Base-by-base conservation (phyloP, 1,140 invertebrate genomes). In the Sinella curviseta region DNA sequence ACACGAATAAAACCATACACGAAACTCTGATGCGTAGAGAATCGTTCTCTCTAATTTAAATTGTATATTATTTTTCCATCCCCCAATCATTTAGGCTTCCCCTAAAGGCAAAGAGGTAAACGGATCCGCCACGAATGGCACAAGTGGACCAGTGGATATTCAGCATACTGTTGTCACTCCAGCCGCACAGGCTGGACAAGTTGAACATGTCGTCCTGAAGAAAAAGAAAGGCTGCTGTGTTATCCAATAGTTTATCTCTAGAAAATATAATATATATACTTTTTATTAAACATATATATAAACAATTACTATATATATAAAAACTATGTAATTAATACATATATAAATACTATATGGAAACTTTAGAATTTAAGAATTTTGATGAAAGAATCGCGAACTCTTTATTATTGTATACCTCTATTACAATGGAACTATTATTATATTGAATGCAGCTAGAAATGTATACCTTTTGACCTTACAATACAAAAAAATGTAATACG, bases 191-290 rank as follows among this genome's bases (percentile, higher is more conserved):
- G 92, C 92, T 74, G 91, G 90, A 83, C 93, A 94, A 86, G 92
- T 94, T 30, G 94, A 95, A 86, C 93, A 94, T 86, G 92, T 95
- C 79, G 92, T 92, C 84, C 90, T 95, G 83, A 95, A 95, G 89
- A 95, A 95, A 89, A 95, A 95, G 88, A 93, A 92, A 86, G 95
- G 94, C 88, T 95, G 94, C 90, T 96, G 94, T 88, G 92, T 94
- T 81, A 91, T 95, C 85, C 94, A 95, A 90, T 95, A 94, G 81
- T 57, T 75, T 36, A 30, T 75, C 39, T 48, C 28, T 75, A 39
- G 2, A 31, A 31, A 4, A 4, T 70, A 31, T 70, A 31, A 31
- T 70, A 70, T 70, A 17, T 8, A 14, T 65, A 26, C 57, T n/a
- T 65, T 65, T 65, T n/a, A 65, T n/a, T 8, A n/a, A n/a, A 70